A percentile compares a stretch with the other conserved stretches of the same genome.
phyloP scores from a whole-genome alignment of 2,113 vertebrate species.

The Acanthisitta chloris region DNA sequence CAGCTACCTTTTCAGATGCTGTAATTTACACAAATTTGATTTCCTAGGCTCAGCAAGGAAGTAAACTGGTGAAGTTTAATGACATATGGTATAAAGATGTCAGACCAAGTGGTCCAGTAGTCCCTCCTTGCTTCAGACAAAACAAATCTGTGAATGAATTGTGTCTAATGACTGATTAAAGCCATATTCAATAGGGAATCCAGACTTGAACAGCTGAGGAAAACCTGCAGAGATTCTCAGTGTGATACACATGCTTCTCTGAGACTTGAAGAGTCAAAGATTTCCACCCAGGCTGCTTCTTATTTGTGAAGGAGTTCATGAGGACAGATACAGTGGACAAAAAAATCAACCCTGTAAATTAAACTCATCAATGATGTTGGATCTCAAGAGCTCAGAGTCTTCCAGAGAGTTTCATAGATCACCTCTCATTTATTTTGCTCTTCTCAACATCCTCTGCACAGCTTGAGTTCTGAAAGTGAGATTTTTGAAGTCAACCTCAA shows the following conservation, averaged over 20 bases:
- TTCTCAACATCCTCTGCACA: fast-evolving
- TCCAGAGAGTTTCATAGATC: neutral
- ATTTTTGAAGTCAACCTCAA: neutral
- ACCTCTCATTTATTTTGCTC: neutral
- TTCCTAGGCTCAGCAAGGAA: neutral
- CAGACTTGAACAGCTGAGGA: neutral
- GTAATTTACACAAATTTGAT: neutral
- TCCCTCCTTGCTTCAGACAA: neutral
- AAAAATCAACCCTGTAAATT: neutral
- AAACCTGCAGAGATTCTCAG: neutral
- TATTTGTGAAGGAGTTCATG: neutral
- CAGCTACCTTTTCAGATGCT: neutral
- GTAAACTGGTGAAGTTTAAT: neutral
- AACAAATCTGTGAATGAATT: neutral
- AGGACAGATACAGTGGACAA: fast-evolving
- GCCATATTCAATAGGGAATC: neutral
- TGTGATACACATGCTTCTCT: neutral
- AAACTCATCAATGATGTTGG: neutral
- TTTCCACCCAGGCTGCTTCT: neutral
- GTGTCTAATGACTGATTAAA: neutral
- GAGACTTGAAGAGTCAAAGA: neutral
- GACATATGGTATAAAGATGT: neutral
- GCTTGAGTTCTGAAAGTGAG: neutral
- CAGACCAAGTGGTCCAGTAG: neutral
- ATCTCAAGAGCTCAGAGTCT: neutral